These are phyloP conservation scores for Coccyzus lansbergi DNA, from an alignment of 2,797 vertebrate species.

Conservation along the genomic window DNA sequence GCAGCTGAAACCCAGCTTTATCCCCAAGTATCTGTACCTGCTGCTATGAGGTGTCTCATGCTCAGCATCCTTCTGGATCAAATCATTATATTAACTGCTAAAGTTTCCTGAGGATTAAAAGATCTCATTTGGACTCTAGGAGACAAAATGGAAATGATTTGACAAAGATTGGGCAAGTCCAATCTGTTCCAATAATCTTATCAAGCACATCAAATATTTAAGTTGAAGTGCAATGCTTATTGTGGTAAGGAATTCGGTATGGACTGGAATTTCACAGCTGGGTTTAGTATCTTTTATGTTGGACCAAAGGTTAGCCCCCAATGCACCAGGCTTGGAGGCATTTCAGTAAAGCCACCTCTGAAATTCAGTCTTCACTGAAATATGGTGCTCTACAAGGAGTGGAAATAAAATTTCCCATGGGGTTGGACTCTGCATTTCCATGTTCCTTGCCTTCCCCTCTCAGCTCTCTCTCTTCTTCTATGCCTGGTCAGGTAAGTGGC, in stretches of 20 bases:
- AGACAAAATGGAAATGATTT: background rate
- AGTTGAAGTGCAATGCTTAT: background rate
- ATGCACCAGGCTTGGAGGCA: background rate
- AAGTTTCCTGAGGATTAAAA: background rate
- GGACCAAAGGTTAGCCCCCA: background rate
- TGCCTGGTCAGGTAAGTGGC: background rate
- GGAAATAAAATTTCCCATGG: background rate
- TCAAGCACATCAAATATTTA: background rate
- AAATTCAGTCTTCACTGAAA: background rate
- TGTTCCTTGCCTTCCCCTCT: background rate
- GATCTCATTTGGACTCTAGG: background rate
- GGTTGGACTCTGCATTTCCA: background rate
- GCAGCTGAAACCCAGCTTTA: background rate
- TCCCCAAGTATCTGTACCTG: background rate
- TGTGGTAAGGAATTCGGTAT: background rate
- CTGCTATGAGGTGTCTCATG: background rate
- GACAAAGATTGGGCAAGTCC: background rate
- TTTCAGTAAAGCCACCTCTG: background rate
- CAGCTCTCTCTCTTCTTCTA: background rate
- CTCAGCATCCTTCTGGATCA: background rate
- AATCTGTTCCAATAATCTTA: background rate
- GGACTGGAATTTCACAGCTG: constrained; percentile 10
- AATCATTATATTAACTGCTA: background rate
- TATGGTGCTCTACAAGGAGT: background rate
- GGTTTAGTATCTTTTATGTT: constrained; percentile 6